Evolutionary conservation across 2,797 vertebrate species (phyloP).

Genomic region (Parauchenoglanis punctatus): DNA sequence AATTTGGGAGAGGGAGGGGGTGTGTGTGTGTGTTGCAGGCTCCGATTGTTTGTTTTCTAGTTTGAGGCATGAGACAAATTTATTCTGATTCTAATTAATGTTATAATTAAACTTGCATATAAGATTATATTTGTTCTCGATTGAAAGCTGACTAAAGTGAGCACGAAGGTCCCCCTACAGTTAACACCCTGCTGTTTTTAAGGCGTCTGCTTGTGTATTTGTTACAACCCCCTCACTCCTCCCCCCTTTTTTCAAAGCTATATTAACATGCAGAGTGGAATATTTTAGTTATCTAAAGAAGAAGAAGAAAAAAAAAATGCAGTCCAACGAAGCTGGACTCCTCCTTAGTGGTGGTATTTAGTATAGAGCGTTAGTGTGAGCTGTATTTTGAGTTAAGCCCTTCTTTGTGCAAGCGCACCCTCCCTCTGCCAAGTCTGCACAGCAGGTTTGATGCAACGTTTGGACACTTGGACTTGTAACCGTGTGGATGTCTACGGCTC

Average conservation of each 20-base stretch:
- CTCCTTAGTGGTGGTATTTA: constrained; percentile 58
- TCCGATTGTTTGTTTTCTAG: constrained; percentile 84
- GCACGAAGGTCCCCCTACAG: constrained; percentile 73
- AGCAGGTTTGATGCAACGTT: constrained; percentile 80
- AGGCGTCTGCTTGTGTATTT: constrained; percentile 74
- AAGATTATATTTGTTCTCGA: constrained; percentile 77
- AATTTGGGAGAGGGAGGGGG: constrained; percentile 74
- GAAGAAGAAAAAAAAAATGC: constrained; percentile 46
- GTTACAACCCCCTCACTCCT: constrained; percentile 58
- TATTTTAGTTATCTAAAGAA: constrained; percentile 75
- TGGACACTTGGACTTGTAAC: constrained; percentile 67
- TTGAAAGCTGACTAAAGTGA: constrained; percentile 74
- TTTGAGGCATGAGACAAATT: constrained; percentile 91
- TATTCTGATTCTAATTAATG: constrained; percentile 70
- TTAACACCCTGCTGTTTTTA: constrained; percentile 66
- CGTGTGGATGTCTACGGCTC: constrained; percentile 78
- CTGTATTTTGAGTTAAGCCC: constrained; percentile 54
- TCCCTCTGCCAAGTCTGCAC: constrained; percentile 53
- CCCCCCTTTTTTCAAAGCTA: constrained; percentile 66
- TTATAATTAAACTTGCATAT: constrained; percentile 78
- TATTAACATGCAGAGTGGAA: constrained; percentile 72
- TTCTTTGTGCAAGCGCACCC: constrained; percentile 52
- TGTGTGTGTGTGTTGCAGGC: constrained; percentile 65
- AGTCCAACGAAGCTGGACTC: constrained; percentile 58
- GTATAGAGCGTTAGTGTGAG: constrained; percentile 59